Conservation (phyloP, 2,797 vertebrate genomes). For the Danio jaintianensis region DNA sequence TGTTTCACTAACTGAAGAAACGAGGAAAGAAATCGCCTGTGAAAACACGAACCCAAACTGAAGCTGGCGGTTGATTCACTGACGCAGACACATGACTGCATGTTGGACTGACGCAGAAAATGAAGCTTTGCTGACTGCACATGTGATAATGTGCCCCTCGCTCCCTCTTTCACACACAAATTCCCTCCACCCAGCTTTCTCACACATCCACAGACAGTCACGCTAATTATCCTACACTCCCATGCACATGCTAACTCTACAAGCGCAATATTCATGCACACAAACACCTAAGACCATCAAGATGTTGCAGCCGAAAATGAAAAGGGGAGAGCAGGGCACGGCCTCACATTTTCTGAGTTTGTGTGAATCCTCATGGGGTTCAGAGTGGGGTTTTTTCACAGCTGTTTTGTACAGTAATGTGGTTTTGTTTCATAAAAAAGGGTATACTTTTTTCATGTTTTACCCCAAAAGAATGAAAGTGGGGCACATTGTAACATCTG, state of each 20-base stretch:
- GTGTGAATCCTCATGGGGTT: too few relatives aligned
- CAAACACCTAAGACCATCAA: not conserved
- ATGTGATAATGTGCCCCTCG: not conserved
- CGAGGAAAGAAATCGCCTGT: conserved; percentile 16
- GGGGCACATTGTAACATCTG: too few relatives aligned
- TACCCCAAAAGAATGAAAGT: too few relatives aligned
- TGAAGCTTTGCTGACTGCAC: conserved; percentile 4
- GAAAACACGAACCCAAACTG: conserved; percentile 11
- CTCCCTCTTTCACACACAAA: not conserved
- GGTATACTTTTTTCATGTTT: too few relatives aligned
- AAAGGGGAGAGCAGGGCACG: too few relatives aligned
- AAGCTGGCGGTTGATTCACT: conserved; percentile 28
- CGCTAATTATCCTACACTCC: not conserved
- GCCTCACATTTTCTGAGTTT: too few relatives aligned
- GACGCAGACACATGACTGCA: not conserved
- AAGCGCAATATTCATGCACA: not conserved
- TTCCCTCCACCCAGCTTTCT: not conserved
- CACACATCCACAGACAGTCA: conserved; percentile 23
- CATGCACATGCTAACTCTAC: conserved; percentile 25
- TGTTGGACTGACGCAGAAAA: conserved; percentile 11
- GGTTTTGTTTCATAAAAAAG: too few relatives aligned
- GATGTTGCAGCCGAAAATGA: not conserved
- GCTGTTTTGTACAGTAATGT: too few relatives aligned
- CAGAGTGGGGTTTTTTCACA: too few relatives aligned
- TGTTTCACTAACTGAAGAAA: conserved; percentile 33